Conservation (phyloP, 2,113 vertebrate species). For the Promerops cafer region DNA sequence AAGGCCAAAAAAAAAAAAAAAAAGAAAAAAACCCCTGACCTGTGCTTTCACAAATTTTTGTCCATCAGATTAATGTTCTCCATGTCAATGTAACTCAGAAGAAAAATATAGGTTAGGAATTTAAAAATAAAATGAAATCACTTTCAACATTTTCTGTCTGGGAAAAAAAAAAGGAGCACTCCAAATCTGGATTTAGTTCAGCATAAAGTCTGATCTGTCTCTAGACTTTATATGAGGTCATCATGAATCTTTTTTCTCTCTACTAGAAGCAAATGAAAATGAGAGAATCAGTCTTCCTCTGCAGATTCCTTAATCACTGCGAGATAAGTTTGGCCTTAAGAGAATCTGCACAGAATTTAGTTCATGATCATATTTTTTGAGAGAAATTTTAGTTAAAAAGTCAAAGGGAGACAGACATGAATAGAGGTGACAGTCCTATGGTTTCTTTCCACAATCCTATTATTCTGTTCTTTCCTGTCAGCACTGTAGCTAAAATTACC, state of each 20-base stretch:
- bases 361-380: not conserved
- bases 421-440: not conserved
- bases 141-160: not conserved
- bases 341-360: not conserved
- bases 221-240: not conserved
- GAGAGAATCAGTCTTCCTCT: not conserved
- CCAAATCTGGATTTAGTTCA: not conserved
- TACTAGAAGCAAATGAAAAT: not conserved
- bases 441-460: not conserved
- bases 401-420: not conserved
- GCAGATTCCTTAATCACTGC: not conserved
- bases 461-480: not conserved
- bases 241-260: not conserved
- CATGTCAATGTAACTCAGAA: not conserved
- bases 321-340: not conserved
- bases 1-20: not conserved
- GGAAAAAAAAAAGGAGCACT: not conserved
- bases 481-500: not conserved
- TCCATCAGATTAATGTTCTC: not conserved
- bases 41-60: not conserved
- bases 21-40: rapidly evolving
- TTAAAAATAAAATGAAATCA: not conserved
- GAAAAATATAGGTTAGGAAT: not conserved
- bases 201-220: not conserved
- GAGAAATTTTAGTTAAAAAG: not conserved